Conservation (phyloP, 2,888 invertebrate genomes). For the Epinotia ramella region DNA sequence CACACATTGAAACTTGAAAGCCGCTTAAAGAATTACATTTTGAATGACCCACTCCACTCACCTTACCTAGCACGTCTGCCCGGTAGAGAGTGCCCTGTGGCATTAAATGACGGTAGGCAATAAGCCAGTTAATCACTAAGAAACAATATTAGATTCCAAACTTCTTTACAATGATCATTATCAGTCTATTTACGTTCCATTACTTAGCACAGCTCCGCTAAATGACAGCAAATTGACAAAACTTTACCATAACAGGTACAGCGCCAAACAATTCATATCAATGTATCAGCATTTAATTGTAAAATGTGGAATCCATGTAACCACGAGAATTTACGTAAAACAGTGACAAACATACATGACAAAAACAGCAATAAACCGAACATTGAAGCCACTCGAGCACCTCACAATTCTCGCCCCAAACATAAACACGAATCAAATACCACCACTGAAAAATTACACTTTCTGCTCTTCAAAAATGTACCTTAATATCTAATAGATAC, state of each 20-base stretch:
- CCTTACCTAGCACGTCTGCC: too few relatives aligned
- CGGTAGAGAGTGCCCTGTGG: too few relatives aligned
- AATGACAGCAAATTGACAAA: too few relatives aligned
- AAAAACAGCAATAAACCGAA: neutral
- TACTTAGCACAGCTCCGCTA: too few relatives aligned
- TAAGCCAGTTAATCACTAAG: too few relatives aligned
- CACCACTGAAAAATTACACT: slow-evolving; percentile 27
- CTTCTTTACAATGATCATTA: too few relatives aligned
- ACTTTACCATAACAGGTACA: neutral
- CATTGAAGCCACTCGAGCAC: neutral
- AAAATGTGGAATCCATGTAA: neutral
- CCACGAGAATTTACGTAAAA: neutral
- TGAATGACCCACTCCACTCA: too few relatives aligned
- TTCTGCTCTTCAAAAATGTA: slow-evolving; percentile 16
- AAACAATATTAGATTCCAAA: too few relatives aligned
- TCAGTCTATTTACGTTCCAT: too few relatives aligned
- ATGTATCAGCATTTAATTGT: neutral
- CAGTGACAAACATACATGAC: neutral
- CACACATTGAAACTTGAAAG: too few relatives aligned
- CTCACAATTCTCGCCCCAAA: slow-evolving; percentile 23
- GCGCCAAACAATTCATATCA: neutral
- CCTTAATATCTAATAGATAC: neutral
- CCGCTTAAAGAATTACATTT: too few relatives aligned
- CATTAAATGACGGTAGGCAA: too few relatives aligned
- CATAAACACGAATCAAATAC: slow-evolving; percentile 41